Evolutionary conservation across 2,797 vertebrate genomes (phyloP), one percentile per base, ranked within the genome.

Genomic region (Danio kyathit): DNA sequence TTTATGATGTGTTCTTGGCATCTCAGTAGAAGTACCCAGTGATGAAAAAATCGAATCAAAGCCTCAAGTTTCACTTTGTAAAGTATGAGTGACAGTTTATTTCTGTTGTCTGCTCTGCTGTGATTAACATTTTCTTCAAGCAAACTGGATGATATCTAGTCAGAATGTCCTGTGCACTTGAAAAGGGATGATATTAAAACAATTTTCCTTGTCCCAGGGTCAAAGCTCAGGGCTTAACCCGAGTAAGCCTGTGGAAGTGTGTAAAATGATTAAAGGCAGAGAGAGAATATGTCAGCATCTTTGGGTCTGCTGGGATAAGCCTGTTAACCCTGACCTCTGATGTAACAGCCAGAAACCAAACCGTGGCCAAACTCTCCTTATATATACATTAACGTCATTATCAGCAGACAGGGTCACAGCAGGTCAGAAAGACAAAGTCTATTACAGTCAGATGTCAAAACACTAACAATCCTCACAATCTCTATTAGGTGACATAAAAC

Each of bases 191-290:
- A 43, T 71, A 41, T 3, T 48, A 17, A 80, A 80, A 46, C 52
- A 5, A 11, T 74, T 52, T 19, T 43, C 51, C n/a, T 73, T 61
- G 60, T 82, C 60, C 59, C 14, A 7, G 46, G 52, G 61, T 67
- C 75, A 81, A 57, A 59, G 54, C 73, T 61, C 10, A 16, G 57
- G 46, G 48, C 66, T 46, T 76, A 79, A 81, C 76, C 66, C 70
- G 16, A 57, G 38, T 81, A 81, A 77, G 67, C 74, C 46, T 59
- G 61, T 77, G 61, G 59, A 77, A 81, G 74, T 72, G 83, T 82
- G 67, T 82, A 79, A 80, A 84, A 84, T 14, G 80, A 81, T 82
- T 82, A 75, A 79, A 79, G 29, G 29, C 44, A 41, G 52, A 41
- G 64, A 81, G 56, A 66, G 65, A 74, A 78, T 79, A 64, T 57